Base-by-base conservation (phyloP, 2,113 vertebrate genomes). In the Gallinago paraguaiae region DNA sequence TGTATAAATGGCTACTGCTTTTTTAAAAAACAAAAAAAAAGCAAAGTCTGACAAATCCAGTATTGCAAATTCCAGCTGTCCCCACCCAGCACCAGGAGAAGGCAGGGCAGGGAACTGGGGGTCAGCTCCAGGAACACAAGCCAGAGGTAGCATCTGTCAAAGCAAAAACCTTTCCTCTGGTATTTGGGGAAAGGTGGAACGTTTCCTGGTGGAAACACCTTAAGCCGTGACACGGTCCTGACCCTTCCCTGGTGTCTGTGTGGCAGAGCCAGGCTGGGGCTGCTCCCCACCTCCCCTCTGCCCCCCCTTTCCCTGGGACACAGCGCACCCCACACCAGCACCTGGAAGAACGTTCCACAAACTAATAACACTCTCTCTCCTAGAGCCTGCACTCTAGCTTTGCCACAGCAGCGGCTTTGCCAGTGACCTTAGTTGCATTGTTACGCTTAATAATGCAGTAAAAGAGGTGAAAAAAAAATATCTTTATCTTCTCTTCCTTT, bases 401-500 rank as follows among this genome's bases (percentile, higher is more conserved):
- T 88, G 95, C 89, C 93, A 74, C 88, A 85, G 90, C 94, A 95
- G 88, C 74, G 1, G 93, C 88, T 88, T 87, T 94, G 78, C 88
- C 93, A 60, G 82, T 91, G 82, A 51, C 77, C 80, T 96, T 24
- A 60, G 69, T 88, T 93, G 88, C 88, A 85, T 90, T 95, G 60
- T 96, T 94, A 81, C 0, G 69, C 92, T 93, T 51, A 85, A 85
- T 92, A 50, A 96, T 69, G 88, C 91, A 46, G 92, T 82, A 76
- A 81, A 76, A 90, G 86, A 95, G 92, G 83, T 94, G 94, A 92
- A 85, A 95, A 91, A 92, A 83, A 95, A 91, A 45, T 8, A 86
- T 72, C n/a, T 92, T 95, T 94, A 65, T 81, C 90, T 96, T 91
- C 57, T 93, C 81, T 91, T 96, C 64, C 54, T 94, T 92, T 82